Conservation (phyloP, 2,113 vertebrate genomes). For the Muntiacus reevesi region DNA sequence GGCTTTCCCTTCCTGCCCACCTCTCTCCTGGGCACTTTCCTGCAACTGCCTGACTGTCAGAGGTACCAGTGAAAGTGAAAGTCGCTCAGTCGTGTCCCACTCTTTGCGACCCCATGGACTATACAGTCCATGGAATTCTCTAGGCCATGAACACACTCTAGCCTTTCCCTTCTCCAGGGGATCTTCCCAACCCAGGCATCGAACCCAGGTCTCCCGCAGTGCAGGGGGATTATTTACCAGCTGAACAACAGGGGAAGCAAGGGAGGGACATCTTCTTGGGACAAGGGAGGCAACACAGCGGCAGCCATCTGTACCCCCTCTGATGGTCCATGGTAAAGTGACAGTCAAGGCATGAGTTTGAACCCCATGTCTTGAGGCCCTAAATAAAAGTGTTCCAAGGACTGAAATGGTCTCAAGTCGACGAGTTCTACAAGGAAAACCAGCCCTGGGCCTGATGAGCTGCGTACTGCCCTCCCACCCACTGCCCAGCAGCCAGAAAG, state of each 20-base stretch:
- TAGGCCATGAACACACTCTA: no score
- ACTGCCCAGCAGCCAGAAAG: neutral
- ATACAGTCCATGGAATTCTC: neutral
- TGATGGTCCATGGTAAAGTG: neutral
- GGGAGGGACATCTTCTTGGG: neutral
- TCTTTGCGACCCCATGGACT: neutral
- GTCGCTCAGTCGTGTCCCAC: fast-evolving
- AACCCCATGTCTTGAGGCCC: neutral
- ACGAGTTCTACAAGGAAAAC: neutral
- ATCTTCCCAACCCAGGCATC: neutral
- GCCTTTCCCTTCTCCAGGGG: neutral
- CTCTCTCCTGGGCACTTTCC: neutral
- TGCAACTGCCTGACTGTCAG: fast-evolving
- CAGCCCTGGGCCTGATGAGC: neutral
- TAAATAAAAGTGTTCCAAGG: neutral
- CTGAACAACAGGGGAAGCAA: neutral
- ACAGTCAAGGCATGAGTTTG: neutral
- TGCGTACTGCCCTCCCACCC: neutral
- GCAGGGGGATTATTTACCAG: neutral
- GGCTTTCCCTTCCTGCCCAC: neutral
- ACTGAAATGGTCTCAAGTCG: neutral
- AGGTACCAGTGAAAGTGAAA: neutral
- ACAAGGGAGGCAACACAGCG: neutral
- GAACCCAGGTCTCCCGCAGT: neutral
- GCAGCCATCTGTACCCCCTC: neutral